A percentile compares a stretch with the other conserved stretches of the same genome.
phyloP scores from a whole-genome alignment of 2,113 vertebrate genomes.

The Lagopus muta region DNA sequence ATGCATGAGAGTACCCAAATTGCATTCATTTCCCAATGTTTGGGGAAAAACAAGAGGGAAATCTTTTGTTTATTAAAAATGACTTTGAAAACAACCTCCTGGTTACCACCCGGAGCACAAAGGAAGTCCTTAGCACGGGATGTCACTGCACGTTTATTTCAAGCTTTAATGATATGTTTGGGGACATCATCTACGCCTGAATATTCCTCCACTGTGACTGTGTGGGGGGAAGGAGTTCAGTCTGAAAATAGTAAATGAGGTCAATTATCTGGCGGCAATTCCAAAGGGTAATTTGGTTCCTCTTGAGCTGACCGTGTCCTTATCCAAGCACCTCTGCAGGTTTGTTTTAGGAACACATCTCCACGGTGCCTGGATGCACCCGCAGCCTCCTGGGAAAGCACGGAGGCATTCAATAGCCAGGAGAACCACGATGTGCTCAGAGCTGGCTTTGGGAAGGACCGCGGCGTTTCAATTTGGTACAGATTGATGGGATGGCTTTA shows the following conservation, averaged over 20 bases:
- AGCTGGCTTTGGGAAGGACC: neutral
- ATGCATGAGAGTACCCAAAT: conserved; percentile 24
- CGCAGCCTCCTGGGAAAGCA: neutral
- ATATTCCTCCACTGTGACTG: conserved; percentile 31
- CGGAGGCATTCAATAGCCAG: neutral
- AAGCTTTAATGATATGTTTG: conserved; percentile 58
- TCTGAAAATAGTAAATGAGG: conserved; percentile 64
- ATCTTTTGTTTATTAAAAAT: neutral
- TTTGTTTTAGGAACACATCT: conserved; percentile 33
- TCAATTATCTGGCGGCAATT: conserved; percentile 52
- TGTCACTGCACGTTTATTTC: conserved; percentile 56
- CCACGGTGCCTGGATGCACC: neutral
- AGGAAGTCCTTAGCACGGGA: neutral
- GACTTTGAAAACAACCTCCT: conserved; percentile 35
- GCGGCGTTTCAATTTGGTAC: neutral
- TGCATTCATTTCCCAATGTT: neutral
- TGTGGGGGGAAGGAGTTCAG: conserved; percentile 20
- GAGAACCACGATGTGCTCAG: neutral
- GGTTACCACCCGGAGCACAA: neutral
- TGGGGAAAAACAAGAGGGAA: neutral
- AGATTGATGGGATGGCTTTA: conserved; percentile 1
- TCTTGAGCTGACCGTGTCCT: conserved; percentile 9
- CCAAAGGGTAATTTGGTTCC: neutral
- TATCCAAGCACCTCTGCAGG: neutral
- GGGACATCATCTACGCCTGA: neutral